Conservation (phyloP, 2,888 invertebrate genomes). For the Linyphia triangularis region DNA sequence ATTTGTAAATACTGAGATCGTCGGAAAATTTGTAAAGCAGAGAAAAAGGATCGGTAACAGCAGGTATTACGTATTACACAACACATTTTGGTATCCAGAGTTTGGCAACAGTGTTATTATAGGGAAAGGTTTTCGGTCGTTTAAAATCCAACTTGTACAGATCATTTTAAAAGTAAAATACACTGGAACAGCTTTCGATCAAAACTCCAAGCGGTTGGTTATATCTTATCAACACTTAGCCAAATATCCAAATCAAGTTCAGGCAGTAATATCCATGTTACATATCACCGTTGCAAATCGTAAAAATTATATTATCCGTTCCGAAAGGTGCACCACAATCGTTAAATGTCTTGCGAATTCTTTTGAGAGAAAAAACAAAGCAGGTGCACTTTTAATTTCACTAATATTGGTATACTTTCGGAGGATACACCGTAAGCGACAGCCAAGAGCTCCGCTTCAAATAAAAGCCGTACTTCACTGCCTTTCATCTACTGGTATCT, state of each 20-base stretch:
- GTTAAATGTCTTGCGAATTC: background rate
- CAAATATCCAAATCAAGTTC: background rate
- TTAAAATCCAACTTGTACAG: conserved; percentile 30
- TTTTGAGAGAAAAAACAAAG: background rate
- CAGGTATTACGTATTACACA: conserved; percentile 32
- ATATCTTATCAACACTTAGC: background rate
- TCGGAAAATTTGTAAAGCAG: background rate
- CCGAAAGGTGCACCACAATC: background rate
- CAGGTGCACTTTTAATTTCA: background rate
- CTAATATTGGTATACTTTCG: background rate
- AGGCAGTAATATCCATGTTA: conserved; percentile 13
- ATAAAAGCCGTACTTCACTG: background rate
- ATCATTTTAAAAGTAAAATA: conserved; percentile 22
- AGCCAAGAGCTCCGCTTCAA: background rate
- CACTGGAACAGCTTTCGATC: background rate
- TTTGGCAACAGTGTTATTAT: background rate
- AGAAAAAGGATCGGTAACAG: background rate
- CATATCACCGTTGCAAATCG: background rate
- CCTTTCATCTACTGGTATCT: conserved; percentile 51
- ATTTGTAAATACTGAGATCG: conserved; percentile 16
- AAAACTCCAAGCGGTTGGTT: background rate
- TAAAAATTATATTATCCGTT: background rate
- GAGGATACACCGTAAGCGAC: background rate
- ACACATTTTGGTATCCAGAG: conserved; percentile 26
- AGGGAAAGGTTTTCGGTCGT: background rate